Evolutionary conservation across 1,140 invertebrate genomes (phyloP), one percentile per base, ranked within the genome.

Genomic region (Lepidurus arcticus): DNA sequence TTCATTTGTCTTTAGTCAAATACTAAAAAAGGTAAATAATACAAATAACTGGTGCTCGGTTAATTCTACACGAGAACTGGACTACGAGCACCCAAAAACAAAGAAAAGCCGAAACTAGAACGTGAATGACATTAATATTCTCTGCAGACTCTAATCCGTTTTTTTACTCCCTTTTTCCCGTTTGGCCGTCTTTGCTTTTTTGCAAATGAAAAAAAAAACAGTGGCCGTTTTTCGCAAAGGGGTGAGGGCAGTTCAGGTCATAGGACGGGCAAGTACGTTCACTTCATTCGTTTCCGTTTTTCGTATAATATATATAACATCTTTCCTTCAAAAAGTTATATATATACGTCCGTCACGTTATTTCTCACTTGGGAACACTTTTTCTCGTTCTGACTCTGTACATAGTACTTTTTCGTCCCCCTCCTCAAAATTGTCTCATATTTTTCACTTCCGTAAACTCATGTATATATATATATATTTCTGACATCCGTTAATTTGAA

Each of bases 161-260:
- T 75, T 44, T 13, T 75, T 44, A 16, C 75, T 45, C 4, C 24
- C 34, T 47, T 76, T 13, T 65, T 65, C 53, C 44, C 34, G 8
- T 42, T 21, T 43, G 9, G 44, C 24, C 26, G 7, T 24, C 21
- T 74, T 78, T 79, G 43, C 65, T 73, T 44, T 79, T 78, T 78
- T 79, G 26, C 73, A 78, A 44, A 73, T 34, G 34, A 42, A n/a
- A n/a, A 42, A n/a, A 42, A 73, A 42, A 26, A 42, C 75, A 80
- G 80, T 80, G 73, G 74, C 77, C 43, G 74, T 79, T 74, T 80
- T 81, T 76, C 95, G 96, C 91, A 98, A 98, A 91, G 97, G 97
- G 90, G 97, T 98, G 86, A 93, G 96, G 86, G 95, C 96, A 88
- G 94, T 98, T 88, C 95, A 97, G 90, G 93, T 96, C 90, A 93